These are phyloP conservation scores for Ptychoptera contaminata DNA, from an alignment of 2,888 invertebrate species.

Conservation along the genomic window DNA sequence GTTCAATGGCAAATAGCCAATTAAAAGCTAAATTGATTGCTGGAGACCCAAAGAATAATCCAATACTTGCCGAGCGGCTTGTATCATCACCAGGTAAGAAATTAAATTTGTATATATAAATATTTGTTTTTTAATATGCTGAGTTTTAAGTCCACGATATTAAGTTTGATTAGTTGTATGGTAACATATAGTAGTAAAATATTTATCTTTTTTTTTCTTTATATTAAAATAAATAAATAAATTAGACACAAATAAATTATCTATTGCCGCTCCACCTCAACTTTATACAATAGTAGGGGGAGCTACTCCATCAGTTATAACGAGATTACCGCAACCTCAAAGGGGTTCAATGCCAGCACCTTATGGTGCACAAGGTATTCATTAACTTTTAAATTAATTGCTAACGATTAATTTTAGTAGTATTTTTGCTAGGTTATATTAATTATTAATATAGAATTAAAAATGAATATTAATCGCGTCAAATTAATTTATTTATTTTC, in stretches of 20 bases:
- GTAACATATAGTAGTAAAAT: slow-evolving; percentile 1
- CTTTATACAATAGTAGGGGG: slow-evolving; percentile 31
- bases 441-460: too few relatives aligned
- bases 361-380: slow-evolving; percentile 2
- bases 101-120: neutral
- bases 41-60: neutral
- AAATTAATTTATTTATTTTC: too few relatives aligned
- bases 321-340: slow-evolving; percentile 38
- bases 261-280: slow-evolving; percentile 33
- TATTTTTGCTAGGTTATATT: too few relatives aligned
- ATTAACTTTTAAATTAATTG: too few relatives aligned
- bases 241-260: slow-evolving; percentile 17
- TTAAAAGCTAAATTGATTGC: neutral
- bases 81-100: neutral
- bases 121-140: neutral
- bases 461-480: too few relatives aligned
- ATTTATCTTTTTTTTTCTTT: neutral
- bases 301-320: slow-evolving; percentile 41
- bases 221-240: neutral
- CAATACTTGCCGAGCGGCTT: slow-evolving; percentile 5
- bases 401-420: too few relatives aligned
- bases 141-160: neutral
- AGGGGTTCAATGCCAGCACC: neutral
- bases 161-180: neutral
- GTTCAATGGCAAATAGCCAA: neutral